Conservation (phyloP, 2,797 vertebrate species). For the Taenioides sp. region DNA sequence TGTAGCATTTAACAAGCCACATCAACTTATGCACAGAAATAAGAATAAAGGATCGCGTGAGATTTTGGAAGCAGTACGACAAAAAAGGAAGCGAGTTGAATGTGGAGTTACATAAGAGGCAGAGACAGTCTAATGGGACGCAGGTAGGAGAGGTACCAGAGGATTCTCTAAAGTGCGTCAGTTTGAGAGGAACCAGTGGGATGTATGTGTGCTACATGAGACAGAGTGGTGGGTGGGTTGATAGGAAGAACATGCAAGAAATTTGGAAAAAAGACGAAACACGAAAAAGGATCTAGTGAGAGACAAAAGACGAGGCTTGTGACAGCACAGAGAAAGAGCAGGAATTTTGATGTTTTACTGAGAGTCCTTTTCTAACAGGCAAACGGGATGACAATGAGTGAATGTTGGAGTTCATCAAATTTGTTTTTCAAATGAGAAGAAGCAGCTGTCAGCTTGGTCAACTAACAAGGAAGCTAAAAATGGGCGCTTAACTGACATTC, state of each 20-base stretch:
- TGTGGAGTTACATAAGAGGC: constrained; percentile 45
- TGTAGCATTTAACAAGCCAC: constrained; percentile 17
- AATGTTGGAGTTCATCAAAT: constrained; percentile 14
- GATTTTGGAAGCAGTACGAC: constrained; percentile 21
- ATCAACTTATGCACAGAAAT: not conserved
- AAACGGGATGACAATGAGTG: constrained; percentile 2
- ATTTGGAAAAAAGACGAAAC: constrained; percentile 3
- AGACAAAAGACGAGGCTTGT: constrained; percentile 1
- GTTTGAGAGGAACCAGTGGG: constrained; percentile 45
- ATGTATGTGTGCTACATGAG: constrained; percentile 44
- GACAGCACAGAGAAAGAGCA: not conserved
- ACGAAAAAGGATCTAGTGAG: constrained; percentile 17
- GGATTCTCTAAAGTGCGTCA: constrained; percentile 21
- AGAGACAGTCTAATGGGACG: constrained; percentile 47
- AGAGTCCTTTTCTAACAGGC: constrained; percentile 7
- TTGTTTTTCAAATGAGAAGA: constrained; percentile 13
- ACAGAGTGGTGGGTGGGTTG: constrained; percentile 38
- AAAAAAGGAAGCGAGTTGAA: constrained; percentile 43
- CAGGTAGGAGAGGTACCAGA: constrained; percentile 35
- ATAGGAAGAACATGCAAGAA: constrained; percentile 36
- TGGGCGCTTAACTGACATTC: not conserved
- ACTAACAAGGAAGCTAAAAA: constrained; percentile 14
- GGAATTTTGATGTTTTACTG: not conserved
- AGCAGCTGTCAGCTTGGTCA: constrained; percentile 8
- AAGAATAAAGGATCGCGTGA: constrained; percentile 16